Percentiles rank a stretch among this genome's conserved stretches.
These are phyloP conservation scores for Eumaeus atala DNA, from an alignment of 1,140 invertebrate species.

Conservation along the genomic window DNA sequence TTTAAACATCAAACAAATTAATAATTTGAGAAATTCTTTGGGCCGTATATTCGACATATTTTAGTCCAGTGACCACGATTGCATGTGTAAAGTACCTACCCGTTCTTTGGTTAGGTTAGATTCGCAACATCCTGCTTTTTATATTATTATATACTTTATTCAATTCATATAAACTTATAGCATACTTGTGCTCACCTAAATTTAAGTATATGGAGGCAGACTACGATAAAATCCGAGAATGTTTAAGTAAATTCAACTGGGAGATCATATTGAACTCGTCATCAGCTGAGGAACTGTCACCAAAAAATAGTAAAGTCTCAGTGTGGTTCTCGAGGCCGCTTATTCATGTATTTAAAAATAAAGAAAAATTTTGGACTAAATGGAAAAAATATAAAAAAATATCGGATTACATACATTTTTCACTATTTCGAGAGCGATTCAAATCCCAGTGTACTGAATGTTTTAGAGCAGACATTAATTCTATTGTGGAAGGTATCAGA, in stretches of 20 bases:
- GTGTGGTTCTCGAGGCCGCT: conserved; percentile 11
- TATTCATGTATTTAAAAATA: conserved; percentile 15
- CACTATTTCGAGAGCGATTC: not conserved
- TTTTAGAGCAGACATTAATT: not conserved
- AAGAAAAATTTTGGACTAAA: conserved; percentile 12
- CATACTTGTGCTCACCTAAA: not conserved
- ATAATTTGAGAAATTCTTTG: too few relatives aligned
- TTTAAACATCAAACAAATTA: too few relatives aligned
- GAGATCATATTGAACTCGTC: too few relatives aligned
- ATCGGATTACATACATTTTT: conserved; percentile 10
- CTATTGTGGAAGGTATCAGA: not conserved
- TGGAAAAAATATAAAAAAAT: conserved; percentile 19
- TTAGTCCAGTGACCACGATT: too few relatives aligned
- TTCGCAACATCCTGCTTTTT: too few relatives aligned
- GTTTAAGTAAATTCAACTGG: not conserved
- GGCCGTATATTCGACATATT: too few relatives aligned
- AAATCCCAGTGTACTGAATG: not conserved
- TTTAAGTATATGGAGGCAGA: not conserved
- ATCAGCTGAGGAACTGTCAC: too few relatives aligned
- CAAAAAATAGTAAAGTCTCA: too few relatives aligned
- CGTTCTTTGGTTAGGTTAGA: too few relatives aligned
- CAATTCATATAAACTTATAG: not conserved
- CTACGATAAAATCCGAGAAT: not conserved
- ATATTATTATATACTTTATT: too few relatives aligned
- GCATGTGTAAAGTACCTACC: too few relatives aligned